Evolutionary conservation across 2,888 invertebrate species (phyloP), one percentile per base, ranked within the genome.

Genomic region (Mesorhabditis spiculigera): DNA sequence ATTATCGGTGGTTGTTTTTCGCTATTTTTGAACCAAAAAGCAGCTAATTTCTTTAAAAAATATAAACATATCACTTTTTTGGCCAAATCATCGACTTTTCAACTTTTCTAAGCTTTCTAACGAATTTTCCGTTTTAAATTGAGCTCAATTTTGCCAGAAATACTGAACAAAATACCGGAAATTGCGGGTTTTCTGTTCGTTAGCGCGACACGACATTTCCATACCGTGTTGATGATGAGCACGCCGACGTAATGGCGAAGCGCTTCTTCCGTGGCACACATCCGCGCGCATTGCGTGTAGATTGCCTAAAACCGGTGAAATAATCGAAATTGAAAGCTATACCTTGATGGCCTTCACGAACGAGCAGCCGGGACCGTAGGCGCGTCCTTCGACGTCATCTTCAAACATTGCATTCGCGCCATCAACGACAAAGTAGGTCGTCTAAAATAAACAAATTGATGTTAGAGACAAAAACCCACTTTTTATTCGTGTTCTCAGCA

Each of bases 401-500:
- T 50, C 58, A 50, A 50, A 50, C 58, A 50, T 50, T 3, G 10
- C n/a, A 1, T 50, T 50, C 58, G 58, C 8, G 58, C 58, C 58
- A 50, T 50, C 58, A n/a, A 50, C 58, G 58, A 50, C 58, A 50
- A 50, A 50, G n/a, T 50, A 50, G 58, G 58, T 50, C 58, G 58
- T 50, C 28, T 28, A 28, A 28, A 28, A 28, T n/a, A 28, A 28
- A 28, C 28, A 28, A 28, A 28, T 28, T 28, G 28, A 28, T 28
- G 3, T 28, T 28, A 28, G 28, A 28, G 28, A 28, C 28, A 28
- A 28, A 28, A 28, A 28, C 28, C 28, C 28, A 28, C 28, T 50
- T 50, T n/a, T 50, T 50, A n/a, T 50, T 50, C 10, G 10, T 50
- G n/a, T 50, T 50, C 3, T 50, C 58, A 10, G 8, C 58, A 10